phyloP scores from a whole-genome alignment of 2,113 vertebrate genomes.

The Engraulis encrasicolus region DNA sequence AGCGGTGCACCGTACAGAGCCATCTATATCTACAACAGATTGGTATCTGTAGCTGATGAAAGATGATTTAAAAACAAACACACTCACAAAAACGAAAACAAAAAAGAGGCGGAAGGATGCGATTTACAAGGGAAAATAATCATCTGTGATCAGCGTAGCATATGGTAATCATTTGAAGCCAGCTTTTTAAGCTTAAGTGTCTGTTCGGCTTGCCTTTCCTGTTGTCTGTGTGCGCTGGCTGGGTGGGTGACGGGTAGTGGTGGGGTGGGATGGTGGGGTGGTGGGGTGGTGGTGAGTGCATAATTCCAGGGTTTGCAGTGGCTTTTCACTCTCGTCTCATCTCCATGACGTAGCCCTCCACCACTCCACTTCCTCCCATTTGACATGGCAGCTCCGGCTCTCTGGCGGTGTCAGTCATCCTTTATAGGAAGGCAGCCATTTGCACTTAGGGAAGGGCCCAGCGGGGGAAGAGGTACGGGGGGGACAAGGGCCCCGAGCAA shows the following conservation, averaged over 20 bases:
- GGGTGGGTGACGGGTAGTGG: background rate
- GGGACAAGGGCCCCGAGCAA: constrained; percentile 60
- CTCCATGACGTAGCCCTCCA: too few species aligned
- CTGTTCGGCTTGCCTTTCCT: background rate
- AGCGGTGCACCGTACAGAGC: constrained; percentile 15
- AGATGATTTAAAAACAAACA: background rate
- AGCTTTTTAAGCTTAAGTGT: background rate
- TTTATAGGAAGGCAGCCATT: background rate
- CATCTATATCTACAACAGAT: constrained; percentile 2
- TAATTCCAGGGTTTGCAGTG: too few species aligned
- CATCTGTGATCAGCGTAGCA: background rate
- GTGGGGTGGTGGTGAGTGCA: background rate
- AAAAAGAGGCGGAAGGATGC: background rate
- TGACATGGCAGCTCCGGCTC: background rate
- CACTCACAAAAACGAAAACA: too few species aligned
- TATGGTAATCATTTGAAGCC: background rate
- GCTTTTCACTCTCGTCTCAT: too few species aligned
- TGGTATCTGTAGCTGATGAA: background rate
- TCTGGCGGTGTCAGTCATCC: background rate
- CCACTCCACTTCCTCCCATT: too few species aligned
- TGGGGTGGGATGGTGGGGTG: too few species aligned
- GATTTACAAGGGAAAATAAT: background rate
- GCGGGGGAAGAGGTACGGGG: constrained; percentile 55
- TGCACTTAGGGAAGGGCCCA: constrained; percentile 41
- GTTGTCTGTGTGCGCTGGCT: background rate